Percentiles rank a stretch among this genome's conserved stretches.
Evolutionary conservation across 92 coral and sea anemone species (phyloP).

Genomic region (Chrysogorgia sp.): DNA sequence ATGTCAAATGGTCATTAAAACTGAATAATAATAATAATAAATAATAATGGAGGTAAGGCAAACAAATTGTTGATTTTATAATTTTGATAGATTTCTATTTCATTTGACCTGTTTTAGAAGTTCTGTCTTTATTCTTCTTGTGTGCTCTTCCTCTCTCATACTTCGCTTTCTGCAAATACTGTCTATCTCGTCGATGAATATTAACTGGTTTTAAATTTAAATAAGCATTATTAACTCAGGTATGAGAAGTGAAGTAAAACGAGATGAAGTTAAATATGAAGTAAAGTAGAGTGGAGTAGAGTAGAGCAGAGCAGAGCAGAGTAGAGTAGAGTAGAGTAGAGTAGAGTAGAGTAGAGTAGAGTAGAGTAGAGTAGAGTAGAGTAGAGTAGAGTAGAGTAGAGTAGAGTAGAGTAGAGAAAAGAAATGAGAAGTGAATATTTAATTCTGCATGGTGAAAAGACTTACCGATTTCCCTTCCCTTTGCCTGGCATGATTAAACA

Average conservation of each 20-base stretch:
- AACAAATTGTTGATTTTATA: background rate
- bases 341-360: no score
- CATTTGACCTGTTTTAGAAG: constrained; percentile 80
- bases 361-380: background rate
- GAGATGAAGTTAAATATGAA: background rate
- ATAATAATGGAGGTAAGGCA: background rate
- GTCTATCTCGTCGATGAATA: constrained; percentile 96
- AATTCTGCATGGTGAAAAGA: background rate
- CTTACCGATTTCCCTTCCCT: constrained; percentile 92
- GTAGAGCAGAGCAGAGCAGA: background rate
- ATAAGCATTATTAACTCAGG: constrained; percentile 5
- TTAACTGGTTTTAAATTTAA: constrained; percentile 60
- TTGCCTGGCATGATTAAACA: constrained; percentile 81
- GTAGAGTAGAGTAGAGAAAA: background rate
- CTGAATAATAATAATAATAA: no score
- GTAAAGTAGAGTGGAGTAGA: background rate
- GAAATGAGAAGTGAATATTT: background rate
- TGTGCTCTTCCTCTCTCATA: constrained; percentile 87
- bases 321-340: background rate
- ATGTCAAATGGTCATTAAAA: no score
- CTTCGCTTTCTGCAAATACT: constrained; percentile 92
- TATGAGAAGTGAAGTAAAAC: background rate
- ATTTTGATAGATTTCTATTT: background rate
- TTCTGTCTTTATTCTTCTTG: constrained; percentile 92
- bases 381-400: background rate